These are phyloP conservation scores for Myrmophylax atrothorax DNA, from an alignment of 2,113 vertebrate genomes.

Conservation along the genomic window DNA sequence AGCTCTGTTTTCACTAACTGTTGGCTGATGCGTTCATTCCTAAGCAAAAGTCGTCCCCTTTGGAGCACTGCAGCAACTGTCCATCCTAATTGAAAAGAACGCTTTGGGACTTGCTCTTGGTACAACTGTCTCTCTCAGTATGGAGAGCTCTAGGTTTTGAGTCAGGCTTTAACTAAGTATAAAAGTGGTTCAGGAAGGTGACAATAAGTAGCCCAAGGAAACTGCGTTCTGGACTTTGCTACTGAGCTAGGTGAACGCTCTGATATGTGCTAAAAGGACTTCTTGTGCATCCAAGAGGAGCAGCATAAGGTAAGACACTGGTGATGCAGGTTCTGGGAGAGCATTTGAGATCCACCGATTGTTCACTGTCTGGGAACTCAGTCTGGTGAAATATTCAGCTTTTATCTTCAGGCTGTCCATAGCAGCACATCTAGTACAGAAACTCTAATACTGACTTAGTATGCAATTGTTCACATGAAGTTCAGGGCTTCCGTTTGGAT, in stretches of 20 bases:
- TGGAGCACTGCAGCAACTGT: neutral
- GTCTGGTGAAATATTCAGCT: neutral
- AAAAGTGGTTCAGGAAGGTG: neutral
- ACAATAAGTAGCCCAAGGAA: neutral
- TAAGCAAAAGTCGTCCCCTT: neutral
- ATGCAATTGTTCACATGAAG: accelerated
- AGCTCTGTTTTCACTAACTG: neutral
- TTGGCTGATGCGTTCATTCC: neutral
- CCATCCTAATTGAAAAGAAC: neutral
- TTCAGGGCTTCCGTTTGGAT: neutral
- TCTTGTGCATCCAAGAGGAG: neutral
- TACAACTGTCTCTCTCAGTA: neutral
- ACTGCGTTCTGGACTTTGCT: neutral
- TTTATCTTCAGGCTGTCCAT: neutral
- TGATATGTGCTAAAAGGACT: neutral
- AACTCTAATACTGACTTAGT: neutral
- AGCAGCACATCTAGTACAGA: neutral
- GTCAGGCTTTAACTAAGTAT: neutral
- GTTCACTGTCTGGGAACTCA: neutral
- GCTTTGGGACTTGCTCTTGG: neutral
- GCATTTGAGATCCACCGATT: neutral
- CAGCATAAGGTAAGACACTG: neutral
- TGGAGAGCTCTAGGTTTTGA: neutral
- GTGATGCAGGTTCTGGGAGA: neutral
- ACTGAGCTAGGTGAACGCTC: neutral